phyloP scores from a whole-genome alignment of 2,888 invertebrate species.

The Antheraea assamensis region DNA sequence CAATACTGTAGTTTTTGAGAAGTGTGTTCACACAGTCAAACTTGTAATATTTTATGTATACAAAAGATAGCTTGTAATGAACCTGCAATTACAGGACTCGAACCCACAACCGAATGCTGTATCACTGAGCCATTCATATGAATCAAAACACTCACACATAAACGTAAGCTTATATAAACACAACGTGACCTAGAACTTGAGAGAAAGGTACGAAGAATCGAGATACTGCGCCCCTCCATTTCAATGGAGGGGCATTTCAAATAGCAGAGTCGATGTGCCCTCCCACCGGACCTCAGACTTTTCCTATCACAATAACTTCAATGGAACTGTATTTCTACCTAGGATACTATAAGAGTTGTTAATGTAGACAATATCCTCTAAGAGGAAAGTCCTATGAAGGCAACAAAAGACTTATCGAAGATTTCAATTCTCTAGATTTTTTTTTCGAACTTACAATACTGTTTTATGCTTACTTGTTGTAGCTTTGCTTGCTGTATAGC shows the following conservation, averaged over 20 bases:
- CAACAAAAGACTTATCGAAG: background rate
- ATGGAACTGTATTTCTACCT: background rate
- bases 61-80: no score
- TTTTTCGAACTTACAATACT: background rate
- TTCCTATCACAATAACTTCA: background rate
- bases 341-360: background rate
- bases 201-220: constrained; percentile 9
- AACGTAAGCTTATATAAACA: background rate
- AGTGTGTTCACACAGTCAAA: no score
- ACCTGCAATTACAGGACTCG: background rate
- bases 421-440: background rate
- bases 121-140: background rate
- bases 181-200: constrained; percentile 9
- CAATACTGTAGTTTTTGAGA: no score
- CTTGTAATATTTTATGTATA: no score
- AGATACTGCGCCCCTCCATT: background rate
- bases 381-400: no score
- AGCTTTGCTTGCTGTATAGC: no score
- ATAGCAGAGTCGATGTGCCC: background rate
- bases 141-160: background rate
- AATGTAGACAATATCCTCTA: background rate
- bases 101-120: background rate
- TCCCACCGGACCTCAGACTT: background rate
- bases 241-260: no score
- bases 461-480: no score